These are phyloP conservation scores for Frankliniella intonsa DNA, from an alignment of 2,888 invertebrate genomes.

Conservation along the genomic window DNA sequence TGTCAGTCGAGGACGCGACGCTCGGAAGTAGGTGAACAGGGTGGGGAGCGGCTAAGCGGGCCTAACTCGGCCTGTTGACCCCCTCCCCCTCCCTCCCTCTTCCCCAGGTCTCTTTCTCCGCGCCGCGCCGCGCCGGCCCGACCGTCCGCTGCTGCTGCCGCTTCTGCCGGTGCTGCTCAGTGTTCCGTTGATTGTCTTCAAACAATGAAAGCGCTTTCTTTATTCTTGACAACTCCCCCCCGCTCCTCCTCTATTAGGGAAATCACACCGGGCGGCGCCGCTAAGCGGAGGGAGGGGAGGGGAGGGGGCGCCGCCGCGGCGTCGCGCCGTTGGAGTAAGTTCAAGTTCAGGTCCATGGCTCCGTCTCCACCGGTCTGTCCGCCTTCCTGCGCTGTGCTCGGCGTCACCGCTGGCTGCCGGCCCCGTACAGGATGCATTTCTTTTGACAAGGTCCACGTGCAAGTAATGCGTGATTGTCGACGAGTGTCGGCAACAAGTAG, in stretches of 20 bases:
- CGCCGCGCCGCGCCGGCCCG: background rate
- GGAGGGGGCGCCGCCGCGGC: background rate
- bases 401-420: background rate
- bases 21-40: constrained; percentile 16
- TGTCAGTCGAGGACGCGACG: background rate
- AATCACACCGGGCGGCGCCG: background rate
- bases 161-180: background rate
- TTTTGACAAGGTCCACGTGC: too few species aligned
- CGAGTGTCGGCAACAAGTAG: too few species aligned
- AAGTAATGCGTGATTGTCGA: too few species aligned
- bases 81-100: background rate
- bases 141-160: background rate
- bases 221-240: background rate
- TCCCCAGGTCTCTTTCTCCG: background rate
- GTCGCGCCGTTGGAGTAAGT: too few species aligned
- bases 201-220: constrained; percentile 8
- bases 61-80: background rate
- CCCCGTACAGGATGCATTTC: too few species aligned
- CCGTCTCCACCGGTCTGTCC: background rate
- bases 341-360: background rate
- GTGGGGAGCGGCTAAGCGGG: background rate
- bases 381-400: background rate
- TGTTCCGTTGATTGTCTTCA: background rate
- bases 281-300: background rate
- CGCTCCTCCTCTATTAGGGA: background rate